These are phyloP conservation scores for Mesorhabditis spiculigera DNA, from an alignment of 2,888 invertebrate species.

Conservation along the genomic window DNA sequence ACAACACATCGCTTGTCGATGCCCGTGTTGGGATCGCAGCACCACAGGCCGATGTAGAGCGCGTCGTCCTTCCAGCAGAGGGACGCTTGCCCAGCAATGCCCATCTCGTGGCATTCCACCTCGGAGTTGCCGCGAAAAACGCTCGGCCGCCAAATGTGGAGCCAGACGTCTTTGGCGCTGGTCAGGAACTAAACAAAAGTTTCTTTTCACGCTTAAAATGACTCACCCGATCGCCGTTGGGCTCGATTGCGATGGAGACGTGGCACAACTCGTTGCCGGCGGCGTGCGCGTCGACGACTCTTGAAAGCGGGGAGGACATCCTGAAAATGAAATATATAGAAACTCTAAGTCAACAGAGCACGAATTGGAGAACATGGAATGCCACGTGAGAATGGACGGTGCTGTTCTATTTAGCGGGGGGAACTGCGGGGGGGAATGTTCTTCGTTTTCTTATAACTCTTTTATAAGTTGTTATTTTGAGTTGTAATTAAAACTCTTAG, in stretches of 20 bases:
- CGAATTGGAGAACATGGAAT: neutral
- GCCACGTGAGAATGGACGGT: no score
- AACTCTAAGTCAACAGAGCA: neutral
- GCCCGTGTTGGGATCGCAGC: neutral
- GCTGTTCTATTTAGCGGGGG: no score
- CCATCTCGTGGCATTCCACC: no score
- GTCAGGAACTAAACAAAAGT: neutral
- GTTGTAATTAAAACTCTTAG: no score
- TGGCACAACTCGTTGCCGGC: neutral
- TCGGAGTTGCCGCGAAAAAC: no score
- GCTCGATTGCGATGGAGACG: neutral
- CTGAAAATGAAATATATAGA: neutral
- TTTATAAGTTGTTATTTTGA: no score
- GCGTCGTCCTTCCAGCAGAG: neutral
- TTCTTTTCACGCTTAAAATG: no score
- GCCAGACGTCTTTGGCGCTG: neutral
- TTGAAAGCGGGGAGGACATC: neutral
- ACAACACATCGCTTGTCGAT: neutral
- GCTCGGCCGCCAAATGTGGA: no score
- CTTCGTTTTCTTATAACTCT: no score
- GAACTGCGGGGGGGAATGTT: no score
- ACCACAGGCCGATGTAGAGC: neutral
- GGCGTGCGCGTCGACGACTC: neutral
- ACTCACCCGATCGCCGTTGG: neutral
- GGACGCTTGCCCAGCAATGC: neutral